Evolutionary conservation across 2,113 vertebrate species (phyloP), one percentile per base, ranked within the genome.

Genomic region (Petroica traversi): DNA sequence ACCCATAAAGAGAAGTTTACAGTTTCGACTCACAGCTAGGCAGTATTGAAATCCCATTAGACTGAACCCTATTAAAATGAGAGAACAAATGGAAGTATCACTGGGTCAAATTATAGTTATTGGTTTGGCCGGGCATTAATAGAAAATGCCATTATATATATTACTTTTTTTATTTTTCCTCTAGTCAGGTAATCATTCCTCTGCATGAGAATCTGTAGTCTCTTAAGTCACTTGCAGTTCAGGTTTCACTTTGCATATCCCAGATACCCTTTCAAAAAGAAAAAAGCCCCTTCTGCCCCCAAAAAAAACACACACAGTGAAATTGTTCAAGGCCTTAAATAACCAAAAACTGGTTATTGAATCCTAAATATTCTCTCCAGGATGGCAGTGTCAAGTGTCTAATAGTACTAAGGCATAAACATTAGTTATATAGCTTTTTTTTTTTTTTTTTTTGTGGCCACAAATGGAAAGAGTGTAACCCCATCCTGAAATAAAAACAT

Each of bases 241-340:
- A 51, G 8, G 11, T 77, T 62, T 80, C 34, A 28, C 6, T 63
- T 71, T 71, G 20, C 34, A 81, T 55, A 4, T 6, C 40, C 26
- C 43, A 46, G 17, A 2, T 15, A 59, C 15, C 5, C 6, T 54
- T 66, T 61, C 16, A 24, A 59, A 76, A 76, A 41, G 1, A 61
- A 68, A 52, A 59, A 38, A 4, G 1, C 1, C 5, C 16, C 6
- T 3, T 9, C 12, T 5, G 25, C 4, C 2, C 5, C 1, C 9
- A 10, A 2, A 2, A 48, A 63, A 38, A 34, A 51, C 1, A 41
- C 2, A 54, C 2, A 13, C 6, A 22, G 2, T n/a, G 22, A 71
- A 83, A n/a, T 34, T 69, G 1, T 73, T 61, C 48, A 52, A 78
- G 43, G 22, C 3, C 12, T 75, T 75, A 51, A 86, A 40, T 25